A percentile compares a stretch with the other conserved stretches of the same genome.
Conservation (phyloP, 2,113 vertebrate genomes). For the Kryptolebias marmoratus region DNA sequence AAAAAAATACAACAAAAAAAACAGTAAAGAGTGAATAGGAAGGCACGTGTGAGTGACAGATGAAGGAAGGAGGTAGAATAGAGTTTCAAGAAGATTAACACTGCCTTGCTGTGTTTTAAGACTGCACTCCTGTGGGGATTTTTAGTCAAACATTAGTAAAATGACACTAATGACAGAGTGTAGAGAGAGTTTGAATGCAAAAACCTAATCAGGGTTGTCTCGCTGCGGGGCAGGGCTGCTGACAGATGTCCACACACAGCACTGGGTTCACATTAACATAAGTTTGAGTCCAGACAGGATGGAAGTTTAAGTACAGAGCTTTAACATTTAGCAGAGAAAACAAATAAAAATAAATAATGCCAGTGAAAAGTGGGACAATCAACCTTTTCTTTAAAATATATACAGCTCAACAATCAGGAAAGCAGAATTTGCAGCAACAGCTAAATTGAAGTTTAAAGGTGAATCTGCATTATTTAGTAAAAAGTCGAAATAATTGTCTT, state of each 20-base stretch:
- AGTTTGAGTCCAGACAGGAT: slow-evolving; percentile 40
- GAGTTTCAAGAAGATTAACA: slow-evolving; percentile 64
- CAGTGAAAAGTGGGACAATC: slow-evolving; percentile 11
- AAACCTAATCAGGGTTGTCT: slow-evolving; percentile 57
- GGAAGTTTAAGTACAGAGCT: slow-evolving; percentile 33
- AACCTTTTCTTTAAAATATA: slow-evolving; percentile 17
- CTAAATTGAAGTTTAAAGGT: neutral
- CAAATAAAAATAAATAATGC: neutral
- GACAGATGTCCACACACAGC: slow-evolving; percentile 26
- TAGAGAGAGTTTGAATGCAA: slow-evolving; percentile 39
- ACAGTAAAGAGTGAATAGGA: slow-evolving; percentile 46
- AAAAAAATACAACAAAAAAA: neutral
- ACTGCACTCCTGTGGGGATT: slow-evolving; percentile 51
- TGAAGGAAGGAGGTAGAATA: slow-evolving; percentile 26
- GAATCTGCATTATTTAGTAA: slow-evolving; percentile 42
- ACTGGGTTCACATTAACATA: slow-evolving; percentile 36
- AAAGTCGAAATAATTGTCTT: neutral
- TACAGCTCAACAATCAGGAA: neutral
- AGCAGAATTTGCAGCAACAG: neutral
- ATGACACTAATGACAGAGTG: slow-evolving; percentile 63
- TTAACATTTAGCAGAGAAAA: slow-evolving; percentile 23
- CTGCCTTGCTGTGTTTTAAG: slow-evolving; percentile 58
- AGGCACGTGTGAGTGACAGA: slow-evolving; percentile 51
- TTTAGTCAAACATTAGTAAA: slow-evolving; percentile 72
- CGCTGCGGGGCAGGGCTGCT: slow-evolving; percentile 53